A percentile compares a stretch with the other conserved stretches of the same genome.
These are phyloP conservation scores for Stratiolaelaps scimitus DNA, from an alignment of 1,140 invertebrate genomes.

Conservation along the genomic window DNA sequence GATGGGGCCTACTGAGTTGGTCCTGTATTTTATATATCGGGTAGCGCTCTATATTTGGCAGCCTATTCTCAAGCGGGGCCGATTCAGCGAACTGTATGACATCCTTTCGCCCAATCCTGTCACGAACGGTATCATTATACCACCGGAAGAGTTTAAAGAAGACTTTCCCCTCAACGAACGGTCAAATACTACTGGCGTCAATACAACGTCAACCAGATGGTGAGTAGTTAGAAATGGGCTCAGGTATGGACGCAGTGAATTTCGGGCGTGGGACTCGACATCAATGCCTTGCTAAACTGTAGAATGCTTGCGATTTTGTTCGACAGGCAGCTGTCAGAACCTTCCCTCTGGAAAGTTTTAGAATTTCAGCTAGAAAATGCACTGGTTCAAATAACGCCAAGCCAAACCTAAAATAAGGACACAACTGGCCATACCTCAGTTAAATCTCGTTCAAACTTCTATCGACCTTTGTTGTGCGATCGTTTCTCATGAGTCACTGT, in stretches of 20 bases:
- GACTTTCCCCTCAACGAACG: not conserved
- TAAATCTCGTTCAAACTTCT: no score
- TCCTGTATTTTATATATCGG: not conserved
- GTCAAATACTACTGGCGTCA: not conserved
- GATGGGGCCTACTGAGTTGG: not conserved
- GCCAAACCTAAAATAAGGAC: no score
- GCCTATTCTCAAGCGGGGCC: not conserved
- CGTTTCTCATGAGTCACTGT: no score
- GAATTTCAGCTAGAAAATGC: not conserved
- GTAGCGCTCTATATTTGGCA: not conserved
- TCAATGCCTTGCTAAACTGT: not conserved
- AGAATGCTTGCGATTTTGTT: no score
- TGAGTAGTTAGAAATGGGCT: not conserved
- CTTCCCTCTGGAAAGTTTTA: not conserved
- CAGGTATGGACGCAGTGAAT: not conserved
- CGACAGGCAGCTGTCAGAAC: no score
- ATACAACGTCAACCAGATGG: not conserved
- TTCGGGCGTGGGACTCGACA: not conserved
- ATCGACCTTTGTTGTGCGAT: no score
- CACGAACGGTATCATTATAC: not conserved
- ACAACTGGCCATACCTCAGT: no score
- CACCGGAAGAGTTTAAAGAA: not conserved
- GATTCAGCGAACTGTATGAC: slow-evolving; percentile 5
- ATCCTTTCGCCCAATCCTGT: not conserved
- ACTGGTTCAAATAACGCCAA: not conserved